These are phyloP conservation scores for Drosophila nikananu DNA, from an alignment of 1,140 invertebrate genomes.

Conservation along the genomic window DNA sequence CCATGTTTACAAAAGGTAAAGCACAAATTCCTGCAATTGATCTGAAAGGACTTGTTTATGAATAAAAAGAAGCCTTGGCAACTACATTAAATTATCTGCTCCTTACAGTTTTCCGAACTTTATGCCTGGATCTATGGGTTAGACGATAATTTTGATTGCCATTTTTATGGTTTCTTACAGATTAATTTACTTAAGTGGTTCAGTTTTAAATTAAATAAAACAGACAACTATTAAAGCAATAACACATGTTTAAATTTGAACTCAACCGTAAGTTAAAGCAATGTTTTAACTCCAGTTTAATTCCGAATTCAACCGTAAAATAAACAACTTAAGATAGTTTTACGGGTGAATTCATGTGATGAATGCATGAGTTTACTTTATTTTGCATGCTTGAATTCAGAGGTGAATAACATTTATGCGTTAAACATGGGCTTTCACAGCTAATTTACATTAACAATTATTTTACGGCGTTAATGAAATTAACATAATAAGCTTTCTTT, in stretches of 20 bases:
- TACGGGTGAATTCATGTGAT: not conserved
- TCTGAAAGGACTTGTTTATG: not conserved
- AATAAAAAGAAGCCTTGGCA: not conserved
- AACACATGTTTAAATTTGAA: not conserved
- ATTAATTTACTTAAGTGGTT: not conserved
- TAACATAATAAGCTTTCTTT: not conserved
- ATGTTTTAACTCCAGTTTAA: no score
- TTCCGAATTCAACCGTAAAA: not conserved
- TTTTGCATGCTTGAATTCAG: slow-evolving; percentile 10
- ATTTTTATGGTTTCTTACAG: not conserved
- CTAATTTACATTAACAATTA: slow-evolving; percentile 3
- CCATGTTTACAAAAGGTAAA: slow-evolving; percentile 1
- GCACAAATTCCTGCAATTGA: slow-evolving; percentile 5
- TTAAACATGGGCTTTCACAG: slow-evolving; percentile 1
- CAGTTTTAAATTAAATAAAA: not conserved
- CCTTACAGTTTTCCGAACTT: not conserved
- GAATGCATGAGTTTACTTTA: not conserved
- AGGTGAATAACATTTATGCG: slow-evolving; percentile 5
- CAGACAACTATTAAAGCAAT: not conserved
- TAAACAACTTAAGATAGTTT: not conserved
- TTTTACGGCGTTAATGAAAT: not conserved
- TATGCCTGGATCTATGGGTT: not conserved
- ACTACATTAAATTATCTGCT: not conserved
- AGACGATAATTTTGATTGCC: not conserved
- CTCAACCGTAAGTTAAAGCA: not conserved